Evolutionary conservation across 2,888 invertebrate genomes (phyloP), one percentile per base, ranked within the genome.

Genomic region (Galerucella calmariensis): DNA sequence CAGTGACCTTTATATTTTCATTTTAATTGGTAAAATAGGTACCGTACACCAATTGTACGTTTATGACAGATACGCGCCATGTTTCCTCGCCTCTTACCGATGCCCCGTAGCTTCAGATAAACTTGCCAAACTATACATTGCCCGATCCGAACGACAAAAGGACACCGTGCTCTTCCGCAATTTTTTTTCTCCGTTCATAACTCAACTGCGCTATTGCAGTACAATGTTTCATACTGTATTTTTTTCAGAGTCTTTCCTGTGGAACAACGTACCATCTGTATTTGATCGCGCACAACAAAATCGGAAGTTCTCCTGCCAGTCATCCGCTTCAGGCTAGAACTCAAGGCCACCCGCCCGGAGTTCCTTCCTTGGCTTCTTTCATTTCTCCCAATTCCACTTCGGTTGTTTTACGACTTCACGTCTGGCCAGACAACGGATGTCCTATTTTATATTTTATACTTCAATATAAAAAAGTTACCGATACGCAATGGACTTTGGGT

Each of bases 381-480:
- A 88, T 94, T 74, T 88, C 90, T n/a, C 92, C 93, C 11, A 94
- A 94, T 84, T 92, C 93, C 2, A 93, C 93, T 3, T 92, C 92
- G 41, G 90, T 93, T 41, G 86, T 91, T 24, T 88, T 94, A 16
- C 89, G 92, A 75, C 87, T 94, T 75, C 92, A 92, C 83, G 89
- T 91, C 20, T 94, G 94, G 94, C 93, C 93, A 0, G 93, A 93
- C 82, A 93, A 92, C 80, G 93, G 93, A 14, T 93, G 93, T 79
- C 92, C 93, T 0, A 89, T 94, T 74, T 86, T 91, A 63, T 92
- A 92, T 85, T 94, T 93, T 83, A 91, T 92, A 61, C 88, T 94
- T 72, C 93, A 93, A 83, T 94, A 94, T 84, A 88, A 92, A 69
- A 90, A 91, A 76, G 89, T 90, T 66, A 88, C 89, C 68, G 92